Conservation (phyloP, 2,113 vertebrate genomes). For the Natator depressus region DNA sequence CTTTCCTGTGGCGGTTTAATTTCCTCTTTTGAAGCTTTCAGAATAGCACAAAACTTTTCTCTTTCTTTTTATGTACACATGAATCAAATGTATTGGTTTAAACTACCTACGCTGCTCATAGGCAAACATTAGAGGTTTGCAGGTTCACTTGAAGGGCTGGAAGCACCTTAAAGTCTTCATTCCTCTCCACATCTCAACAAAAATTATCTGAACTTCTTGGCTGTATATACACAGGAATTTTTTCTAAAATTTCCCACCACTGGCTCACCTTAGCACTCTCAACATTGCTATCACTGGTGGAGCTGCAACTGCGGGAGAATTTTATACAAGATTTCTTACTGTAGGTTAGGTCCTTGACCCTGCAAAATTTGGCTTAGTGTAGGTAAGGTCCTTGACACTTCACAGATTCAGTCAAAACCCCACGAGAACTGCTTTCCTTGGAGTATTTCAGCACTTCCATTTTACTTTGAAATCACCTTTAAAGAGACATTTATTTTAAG, state of each 20-base stretch:
- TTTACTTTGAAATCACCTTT: neutral
- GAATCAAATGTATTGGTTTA: conserved; percentile 19
- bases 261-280: rapidly evolving
- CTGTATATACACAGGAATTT: neutral
- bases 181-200: neutral
- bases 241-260: neutral
- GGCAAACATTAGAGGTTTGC: neutral
- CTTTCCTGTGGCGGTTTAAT: neutral
- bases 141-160: neutral
- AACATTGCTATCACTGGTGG: neutral
- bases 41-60: conserved; percentile 16
- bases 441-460: neutral
- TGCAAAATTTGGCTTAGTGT: neutral
- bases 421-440: neutral
- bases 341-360: neutral
- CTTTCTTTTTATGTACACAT: neutral
- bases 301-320: neutral
- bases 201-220: neutral
- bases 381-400: neutral
- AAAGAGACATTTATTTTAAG: neutral
- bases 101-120: neutral
- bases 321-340: neutral
- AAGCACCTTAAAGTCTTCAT: neutral
- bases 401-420: neutral
- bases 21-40: neutral